Conservation (phyloP, 1,140 invertebrate genomes). For the Tetraneura akinire region DNA sequence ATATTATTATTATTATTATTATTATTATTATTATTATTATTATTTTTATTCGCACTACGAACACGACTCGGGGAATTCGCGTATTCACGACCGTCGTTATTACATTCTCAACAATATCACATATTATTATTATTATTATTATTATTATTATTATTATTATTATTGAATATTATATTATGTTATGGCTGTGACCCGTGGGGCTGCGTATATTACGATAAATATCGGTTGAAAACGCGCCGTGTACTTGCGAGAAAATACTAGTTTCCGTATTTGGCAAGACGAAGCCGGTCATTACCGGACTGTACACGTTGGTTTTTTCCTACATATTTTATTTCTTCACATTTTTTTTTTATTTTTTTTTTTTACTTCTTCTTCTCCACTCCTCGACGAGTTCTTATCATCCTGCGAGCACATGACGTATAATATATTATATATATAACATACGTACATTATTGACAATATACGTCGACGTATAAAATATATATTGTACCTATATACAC, state of each 20-base stretch:
- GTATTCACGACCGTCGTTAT: no score
- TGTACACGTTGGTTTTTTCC: neutral
- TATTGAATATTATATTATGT: no score
- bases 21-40: no score
- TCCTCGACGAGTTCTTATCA: neutral
- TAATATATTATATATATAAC: neutral
- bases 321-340: neutral
- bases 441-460: no score
- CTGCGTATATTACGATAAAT: slow-evolving; percentile 33
- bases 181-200: neutral
- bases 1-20: no score
- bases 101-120: no score
- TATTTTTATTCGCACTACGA: no score
- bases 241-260: slow-evolving; percentile 36
- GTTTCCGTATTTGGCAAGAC: slow-evolving; percentile 46
- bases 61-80: no score
- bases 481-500: no score
- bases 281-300: slow-evolving; percentile 45
- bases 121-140: no score
- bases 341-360: neutral
- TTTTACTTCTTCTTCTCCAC: neutral
- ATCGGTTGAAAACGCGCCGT: slow-evolving; percentile 23
- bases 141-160: no score
- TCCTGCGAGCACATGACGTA: neutral
- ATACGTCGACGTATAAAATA: no score